Evolutionary conservation across 2,113 vertebrate species (phyloP), one percentile per base, ranked within the genome.

Genomic region (Entelurus aequoreus): DNA sequence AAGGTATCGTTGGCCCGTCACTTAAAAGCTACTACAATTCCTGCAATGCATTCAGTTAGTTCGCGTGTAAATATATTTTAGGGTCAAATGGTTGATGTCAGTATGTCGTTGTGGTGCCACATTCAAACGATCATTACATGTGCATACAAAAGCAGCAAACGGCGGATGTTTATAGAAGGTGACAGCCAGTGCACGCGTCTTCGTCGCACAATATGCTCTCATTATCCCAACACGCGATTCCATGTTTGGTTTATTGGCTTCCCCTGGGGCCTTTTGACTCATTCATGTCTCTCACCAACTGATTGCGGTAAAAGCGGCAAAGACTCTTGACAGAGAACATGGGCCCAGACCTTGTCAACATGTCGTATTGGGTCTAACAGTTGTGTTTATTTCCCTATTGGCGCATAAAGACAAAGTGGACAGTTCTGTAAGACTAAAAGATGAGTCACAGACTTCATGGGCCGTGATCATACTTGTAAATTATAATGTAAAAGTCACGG

Each of bases 261-360:
- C 42, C 74, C 60, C 8, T 44, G 14, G 48, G 68, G 68, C 48
- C 13, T 44, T 48, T 62, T 65, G 40, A 37, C 47, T 56, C 4
- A 48, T 60, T 76, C 50, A 62, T 63, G 63, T 65, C 57, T 72
- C 65, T 66, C 68, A 76, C 60, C 61, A 66, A 63, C 51, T 52
- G 69, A 73, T 49, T 72, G 59, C n/a, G 48, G n/a, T 51, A 56
- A 5, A n/a, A 36, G 71, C 63, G 63, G 10, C 38, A 37, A 72
- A 50, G 54, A 63, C 51, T 71, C 60, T 46, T 64, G 69, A 76
- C 60, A 53, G 60, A 48, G 66, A 67, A 70, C 60, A 56, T 12
- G 19, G 37, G 6, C 50, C 54, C 16, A 63, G 69, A 37, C 50
- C 14, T 9, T 37, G 15, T 56, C 8, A 9, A 57, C 42, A 11